Evolutionary conservation across 2,113 vertebrate species (phyloP).

Genomic region (Pionites leucogaster): DNA sequence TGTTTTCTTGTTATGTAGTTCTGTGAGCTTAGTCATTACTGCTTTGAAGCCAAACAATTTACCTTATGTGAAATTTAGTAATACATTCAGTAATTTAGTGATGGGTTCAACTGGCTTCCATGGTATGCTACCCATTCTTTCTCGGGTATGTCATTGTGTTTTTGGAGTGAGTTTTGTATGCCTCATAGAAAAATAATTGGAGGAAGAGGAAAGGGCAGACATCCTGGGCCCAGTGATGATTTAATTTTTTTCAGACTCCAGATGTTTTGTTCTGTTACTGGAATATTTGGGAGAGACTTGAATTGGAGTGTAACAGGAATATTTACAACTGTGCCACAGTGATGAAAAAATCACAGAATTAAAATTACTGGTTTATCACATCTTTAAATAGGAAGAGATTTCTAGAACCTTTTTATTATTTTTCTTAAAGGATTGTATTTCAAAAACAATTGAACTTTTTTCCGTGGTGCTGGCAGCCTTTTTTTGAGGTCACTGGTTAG

Average conservation of each 20-base stretch:
- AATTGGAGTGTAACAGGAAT: background rate
- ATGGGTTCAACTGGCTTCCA: background rate
- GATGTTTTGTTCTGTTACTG: background rate
- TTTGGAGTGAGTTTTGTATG: background rate
- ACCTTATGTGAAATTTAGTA: background rate
- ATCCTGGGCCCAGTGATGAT: background rate
- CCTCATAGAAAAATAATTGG: background rate
- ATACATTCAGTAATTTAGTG: background rate
- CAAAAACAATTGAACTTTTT: background rate
- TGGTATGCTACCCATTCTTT: background rate
- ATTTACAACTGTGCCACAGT: background rate
- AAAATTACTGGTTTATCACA: background rate
- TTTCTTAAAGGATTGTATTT: background rate
- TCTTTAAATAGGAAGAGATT: background rate
- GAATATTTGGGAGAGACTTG: background rate
- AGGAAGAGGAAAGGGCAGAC: constrained; percentile 8
- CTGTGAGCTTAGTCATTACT: background rate
- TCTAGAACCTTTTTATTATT: background rate
- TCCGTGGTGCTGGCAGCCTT: background rate
- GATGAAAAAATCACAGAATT: background rate
- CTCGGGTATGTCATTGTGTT: background rate
- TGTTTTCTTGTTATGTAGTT: background rate
- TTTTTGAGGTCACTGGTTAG: background rate
- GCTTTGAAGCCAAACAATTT: background rate
- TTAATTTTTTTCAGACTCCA: background rate